Evolutionary conservation across 2,888 invertebrate genomes (phyloP), one percentile per base, ranked within the genome.

Genomic region (Pachycephus smyrnensis): DNA sequence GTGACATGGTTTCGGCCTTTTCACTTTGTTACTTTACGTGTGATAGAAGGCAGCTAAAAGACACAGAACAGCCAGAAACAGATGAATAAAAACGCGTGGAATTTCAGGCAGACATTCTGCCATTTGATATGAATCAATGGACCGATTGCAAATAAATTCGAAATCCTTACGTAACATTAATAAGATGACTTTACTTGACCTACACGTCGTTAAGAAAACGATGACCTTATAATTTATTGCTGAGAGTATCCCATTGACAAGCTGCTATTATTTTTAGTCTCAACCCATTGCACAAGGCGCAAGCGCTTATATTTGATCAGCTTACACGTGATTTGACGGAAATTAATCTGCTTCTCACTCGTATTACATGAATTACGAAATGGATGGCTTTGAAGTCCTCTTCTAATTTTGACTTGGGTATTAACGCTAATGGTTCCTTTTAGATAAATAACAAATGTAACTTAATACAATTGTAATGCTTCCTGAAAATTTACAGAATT

Each of bases 1-100:
- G 83, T 12, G 81, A 80, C 80, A 87, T 86, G 69, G 82, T 84
- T 76, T 55, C 23, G 15, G 23, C 55, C 23, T 55, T 55, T 55
- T 55, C 55, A 55, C 23, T 55, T 55, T 55, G 23, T 55, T 23
- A 55, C 9, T 23, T 55, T 23, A 55, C 9, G 55, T 55, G 15
- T 23, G 55, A 9, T 23, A 71, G 12, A 71, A 31, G 23, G 30
- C 30, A 32, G 11, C 31, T 33, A 30, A 33, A 71, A 71, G 23
- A 71, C 71, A 71, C 71, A 71, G 71, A 30, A 32, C 11, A 71
- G 9, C 6, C 30, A 71, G 11, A 15, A 30, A 71, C 30, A 33
- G 15, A 30, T 71, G 71, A 71, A 15, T 71, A 30, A 15, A 6
- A 55, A 55, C 55, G 23, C 9, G 9, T 55, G 9, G 55, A 23